Percentiles rank a stretch among this genome's conserved stretches.
phyloP scores from a whole-genome alignment of 1,140 invertebrate species.

The Helicoverpa zea region DNA sequence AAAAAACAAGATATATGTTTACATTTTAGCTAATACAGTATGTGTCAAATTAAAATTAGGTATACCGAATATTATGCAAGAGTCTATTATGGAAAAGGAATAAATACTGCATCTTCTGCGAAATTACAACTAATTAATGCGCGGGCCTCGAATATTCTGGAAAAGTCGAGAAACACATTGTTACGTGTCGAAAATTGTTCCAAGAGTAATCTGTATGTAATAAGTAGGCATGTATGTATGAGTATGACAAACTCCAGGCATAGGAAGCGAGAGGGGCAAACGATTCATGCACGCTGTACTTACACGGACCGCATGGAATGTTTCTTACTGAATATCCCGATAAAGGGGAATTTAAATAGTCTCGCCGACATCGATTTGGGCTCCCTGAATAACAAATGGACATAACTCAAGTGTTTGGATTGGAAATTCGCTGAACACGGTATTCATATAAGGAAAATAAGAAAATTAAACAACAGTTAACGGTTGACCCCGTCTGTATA shows the following conservation, averaged over 20 bases:
- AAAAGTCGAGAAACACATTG: not conserved
- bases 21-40: too few relatives aligned
- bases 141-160: too few relatives aligned
- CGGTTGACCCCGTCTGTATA: too few relatives aligned
- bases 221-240: constrained; percentile 7
- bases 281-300: constrained; percentile 62
- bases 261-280: constrained; percentile 31
- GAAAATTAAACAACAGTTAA: too few relatives aligned
- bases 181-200: not conserved
- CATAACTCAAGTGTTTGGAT: constrained; percentile 24
- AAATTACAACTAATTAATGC: too few relatives aligned
- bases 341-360: constrained; percentile 71
- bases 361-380: constrained; percentile 65
- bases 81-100: too few relatives aligned
- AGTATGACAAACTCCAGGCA: constrained; percentile 18
- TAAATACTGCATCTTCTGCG: too few relatives aligned
- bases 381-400: constrained; percentile 64
- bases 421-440: not conserved
- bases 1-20: too few relatives aligned
- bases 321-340: constrained; percentile 75
- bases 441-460: too few relatives aligned
- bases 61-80: too few relatives aligned
- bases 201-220: constrained; percentile 4
- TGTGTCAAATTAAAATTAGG: too few relatives aligned
- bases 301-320: constrained; percentile 71